A percentile compares a stretch with the other conserved stretches of the same genome.
Evolutionary conservation across 2,888 invertebrate species (phyloP).

Genomic region (Terebella lapidaria): DNA sequence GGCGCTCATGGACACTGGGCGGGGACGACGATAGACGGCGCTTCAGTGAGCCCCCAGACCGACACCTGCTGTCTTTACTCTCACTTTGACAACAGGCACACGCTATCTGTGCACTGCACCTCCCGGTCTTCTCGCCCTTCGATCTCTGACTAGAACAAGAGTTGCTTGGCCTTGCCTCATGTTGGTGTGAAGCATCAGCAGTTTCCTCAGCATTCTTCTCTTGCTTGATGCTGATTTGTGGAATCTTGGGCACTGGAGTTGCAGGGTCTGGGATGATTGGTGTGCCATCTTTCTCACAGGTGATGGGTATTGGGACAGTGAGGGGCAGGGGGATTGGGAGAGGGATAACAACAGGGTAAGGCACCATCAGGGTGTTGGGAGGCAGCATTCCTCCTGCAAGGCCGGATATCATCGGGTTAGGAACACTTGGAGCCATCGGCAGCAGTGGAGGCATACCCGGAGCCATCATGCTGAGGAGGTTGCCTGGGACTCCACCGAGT

Average conservation of each 20-base stretch:
- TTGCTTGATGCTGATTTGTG: not conserved
- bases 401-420: not conserved
- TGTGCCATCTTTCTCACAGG: not conserved
- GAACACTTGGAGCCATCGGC: not conserved
- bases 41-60: not conserved
- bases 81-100: not conserved
- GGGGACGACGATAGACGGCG: not conserved
- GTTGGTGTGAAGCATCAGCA: not conserved
- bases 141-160: not conserved
- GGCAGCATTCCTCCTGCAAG: constrained; percentile 10
- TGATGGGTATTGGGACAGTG: constrained; percentile 10
- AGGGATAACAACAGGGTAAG: constrained; percentile 21
- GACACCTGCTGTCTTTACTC: not conserved
- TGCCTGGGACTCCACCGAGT: not conserved
- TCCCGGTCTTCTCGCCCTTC: not conserved
- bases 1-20: not conserved
- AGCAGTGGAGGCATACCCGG: not conserved
- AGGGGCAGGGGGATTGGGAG: constrained; percentile 21
- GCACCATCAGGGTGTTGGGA: constrained; percentile 22
- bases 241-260: not conserved
- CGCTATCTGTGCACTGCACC: not conserved
- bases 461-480: not conserved
- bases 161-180: not conserved
- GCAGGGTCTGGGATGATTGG: not conserved
- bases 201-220: not conserved